Percentiles rank a stretch among this genome's conserved stretches.
Conservation (phyloP, 2,113 vertebrate species). For the Chaenogobius annularis region DNA sequence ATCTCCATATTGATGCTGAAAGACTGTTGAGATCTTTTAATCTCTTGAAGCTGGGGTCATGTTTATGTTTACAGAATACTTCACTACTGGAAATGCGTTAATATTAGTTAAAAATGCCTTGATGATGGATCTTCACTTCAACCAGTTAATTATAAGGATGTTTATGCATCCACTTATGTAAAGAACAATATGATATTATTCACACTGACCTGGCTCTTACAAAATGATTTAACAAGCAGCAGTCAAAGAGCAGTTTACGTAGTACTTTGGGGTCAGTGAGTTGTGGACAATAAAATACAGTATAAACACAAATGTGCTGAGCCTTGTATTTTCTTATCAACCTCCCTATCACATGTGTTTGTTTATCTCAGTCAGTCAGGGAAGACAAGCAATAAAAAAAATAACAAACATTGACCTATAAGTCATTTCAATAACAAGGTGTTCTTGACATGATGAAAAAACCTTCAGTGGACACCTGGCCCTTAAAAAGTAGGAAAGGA, state of each 20-base stretch:
- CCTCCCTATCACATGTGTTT: slow-evolving; percentile 16
- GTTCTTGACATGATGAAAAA: not conserved
- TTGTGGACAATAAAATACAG: slow-evolving; percentile 4
- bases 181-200: not conserved
- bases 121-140: not conserved
- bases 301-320: slow-evolving; percentile 1
- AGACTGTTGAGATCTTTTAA: not conserved
- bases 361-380: slow-evolving; percentile 22
- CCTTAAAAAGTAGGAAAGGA: not conserved
- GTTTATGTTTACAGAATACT: too few species aligned
- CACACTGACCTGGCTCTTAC: not conserved
- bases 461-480: too few species aligned
- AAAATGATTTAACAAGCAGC: not conserved
- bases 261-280: slow-evolving; percentile 4
- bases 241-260: not conserved
- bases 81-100: not conserved
- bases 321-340: slow-evolving; percentile 12
- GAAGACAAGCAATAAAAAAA: slow-evolving; percentile 23
- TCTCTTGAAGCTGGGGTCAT: not conserved
- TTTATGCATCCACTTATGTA: not conserved
- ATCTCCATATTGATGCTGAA: not conserved
- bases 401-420: not conserved
- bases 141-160: not conserved
- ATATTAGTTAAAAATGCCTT: not conserved
- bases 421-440: not conserved